A percentile compares a stretch with the other conserved stretches of the same genome.
phyloP scores from a whole-genome alignment of 2,797 vertebrate species.

The Ptychobarbus kaznakovi region DNA sequence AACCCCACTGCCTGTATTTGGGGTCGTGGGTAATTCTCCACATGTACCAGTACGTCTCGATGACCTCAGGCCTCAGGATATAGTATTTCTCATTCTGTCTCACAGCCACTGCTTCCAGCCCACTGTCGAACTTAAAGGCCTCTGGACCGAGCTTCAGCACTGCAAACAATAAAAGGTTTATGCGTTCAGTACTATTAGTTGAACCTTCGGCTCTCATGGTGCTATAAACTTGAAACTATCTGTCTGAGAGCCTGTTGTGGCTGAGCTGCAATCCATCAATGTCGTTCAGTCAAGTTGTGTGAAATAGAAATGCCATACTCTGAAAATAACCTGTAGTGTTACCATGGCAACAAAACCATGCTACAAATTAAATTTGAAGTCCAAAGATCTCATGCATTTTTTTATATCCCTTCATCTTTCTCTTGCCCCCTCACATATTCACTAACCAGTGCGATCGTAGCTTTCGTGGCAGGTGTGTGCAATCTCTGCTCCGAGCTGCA shows the following conservation, averaged over 20 bases:
- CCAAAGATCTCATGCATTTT: background rate
- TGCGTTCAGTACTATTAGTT: background rate
- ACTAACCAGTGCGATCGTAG: conserved; percentile 92
- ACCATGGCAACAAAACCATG: conserved; percentile 42
- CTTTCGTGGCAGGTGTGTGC: conserved; percentile 98
- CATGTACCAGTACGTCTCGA: conserved; percentile 99
- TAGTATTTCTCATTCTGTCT: conserved; percentile 98
- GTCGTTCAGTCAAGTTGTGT: conserved; percentile 18
- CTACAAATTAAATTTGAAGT: background rate
- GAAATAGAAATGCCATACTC: conserved; percentile 21
- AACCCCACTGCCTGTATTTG: conserved; percentile 97
- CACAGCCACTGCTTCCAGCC: conserved; percentile 92
- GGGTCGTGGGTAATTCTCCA: conserved; percentile 98
- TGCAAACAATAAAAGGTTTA: conserved; percentile 61
- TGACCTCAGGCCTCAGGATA: conserved; percentile 96
- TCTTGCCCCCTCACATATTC: conserved; percentile 2
- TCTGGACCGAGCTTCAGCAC: conserved; percentile 96
- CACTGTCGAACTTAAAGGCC: conserved; percentile 97
- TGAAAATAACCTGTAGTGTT: conserved; percentile 40
- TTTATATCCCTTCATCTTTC: background rate
- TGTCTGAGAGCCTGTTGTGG: conserved; percentile 24
- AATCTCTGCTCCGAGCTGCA: conserved; percentile 98
- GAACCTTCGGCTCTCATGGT: background rate
- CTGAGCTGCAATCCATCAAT: conserved; percentile 16
- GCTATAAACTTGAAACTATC: conserved; percentile 3